Evolutionary conservation across 2,888 invertebrate species (phyloP).

Genomic region (Syritta pipiens): DNA sequence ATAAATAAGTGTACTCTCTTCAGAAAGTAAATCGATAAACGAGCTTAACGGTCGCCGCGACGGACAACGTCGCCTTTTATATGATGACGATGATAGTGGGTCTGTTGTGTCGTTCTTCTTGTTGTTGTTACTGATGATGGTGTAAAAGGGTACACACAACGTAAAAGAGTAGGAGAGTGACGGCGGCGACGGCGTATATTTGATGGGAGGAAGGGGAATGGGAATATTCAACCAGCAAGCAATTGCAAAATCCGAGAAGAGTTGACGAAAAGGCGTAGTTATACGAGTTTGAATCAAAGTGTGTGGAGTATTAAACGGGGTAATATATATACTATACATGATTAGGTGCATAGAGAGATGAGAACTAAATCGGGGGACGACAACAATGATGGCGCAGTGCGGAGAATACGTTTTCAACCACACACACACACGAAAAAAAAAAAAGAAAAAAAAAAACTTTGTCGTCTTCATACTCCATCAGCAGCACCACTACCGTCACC

Average conservation of each 20-base stretch:
- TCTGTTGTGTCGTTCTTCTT: conserved; percentile 40
- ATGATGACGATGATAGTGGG: conserved; percentile 53
- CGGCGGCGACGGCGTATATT: conserved; percentile 16
- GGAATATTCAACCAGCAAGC: neutral
- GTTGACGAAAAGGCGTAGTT: conserved; percentile 54
- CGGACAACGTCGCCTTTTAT: conserved; percentile 63
- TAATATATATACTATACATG: conserved; percentile 6
- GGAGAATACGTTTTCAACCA: conserved; percentile 34
- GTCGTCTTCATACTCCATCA: neutral
- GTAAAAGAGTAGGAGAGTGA: neutral
- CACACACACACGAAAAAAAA: conserved; percentile 6
- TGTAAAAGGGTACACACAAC: conserved; percentile 43
- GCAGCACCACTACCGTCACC: neutral
- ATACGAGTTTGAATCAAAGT: conserved; percentile 34
- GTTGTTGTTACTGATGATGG: conserved; percentile 17
- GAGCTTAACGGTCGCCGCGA: conserved; percentile 66
- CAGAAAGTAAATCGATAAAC: conserved; percentile 63
- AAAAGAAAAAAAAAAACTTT: too few species aligned
- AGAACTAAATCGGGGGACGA: neutral
- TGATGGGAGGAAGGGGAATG: conserved; percentile 1
- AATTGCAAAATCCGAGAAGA: conserved; percentile 61
- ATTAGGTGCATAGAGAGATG: conserved; percentile 36
- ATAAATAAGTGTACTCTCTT: conserved; percentile 51
- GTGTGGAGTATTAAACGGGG: conserved; percentile 25
- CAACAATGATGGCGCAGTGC: conserved; percentile 47